Conservation (phyloP, 2,888 invertebrate species). For the Bimastos eiseni region DNA sequence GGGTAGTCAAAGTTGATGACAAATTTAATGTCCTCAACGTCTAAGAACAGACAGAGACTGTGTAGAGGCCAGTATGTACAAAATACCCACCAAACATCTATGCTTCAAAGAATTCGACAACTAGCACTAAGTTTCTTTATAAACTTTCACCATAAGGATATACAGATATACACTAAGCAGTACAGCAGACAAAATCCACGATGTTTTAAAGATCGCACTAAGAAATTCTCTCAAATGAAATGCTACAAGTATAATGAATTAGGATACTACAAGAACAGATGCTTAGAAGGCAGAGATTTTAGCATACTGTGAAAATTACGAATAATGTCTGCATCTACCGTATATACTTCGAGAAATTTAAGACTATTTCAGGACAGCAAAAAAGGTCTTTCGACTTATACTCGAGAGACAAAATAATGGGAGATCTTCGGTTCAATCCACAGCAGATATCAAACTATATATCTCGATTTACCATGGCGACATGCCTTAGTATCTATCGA, state of each 20-base stretch:
- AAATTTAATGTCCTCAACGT: slow-evolving; percentile 94
- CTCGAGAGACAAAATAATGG: no score
- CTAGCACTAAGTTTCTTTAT: not conserved
- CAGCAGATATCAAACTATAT: no score
- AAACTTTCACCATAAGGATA: not conserved
- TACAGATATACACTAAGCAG: no score
- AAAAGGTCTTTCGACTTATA: no score
- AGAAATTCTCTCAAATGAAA: not conserved
- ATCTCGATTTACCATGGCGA: no score
- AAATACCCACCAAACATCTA: not conserved
- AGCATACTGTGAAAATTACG: no score
- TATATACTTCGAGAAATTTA: no score
- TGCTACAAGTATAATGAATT: not conserved
- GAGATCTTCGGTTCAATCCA: no score
- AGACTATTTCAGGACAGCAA: no score
- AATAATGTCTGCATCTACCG: no score
- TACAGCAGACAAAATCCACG: no score
- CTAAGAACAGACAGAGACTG: slow-evolving; percentile 66
- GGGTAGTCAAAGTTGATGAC: slow-evolving; percentile 98
- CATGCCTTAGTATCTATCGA: no score
- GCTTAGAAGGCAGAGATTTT: not conserved
- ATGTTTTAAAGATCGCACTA: not conserved
- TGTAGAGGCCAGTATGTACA: not conserved
- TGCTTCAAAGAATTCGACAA: not conserved
- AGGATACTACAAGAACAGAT: not conserved